Evolutionary conservation across 2,888 invertebrate species (phyloP).

Genomic region (Drosophila colorata): DNA sequence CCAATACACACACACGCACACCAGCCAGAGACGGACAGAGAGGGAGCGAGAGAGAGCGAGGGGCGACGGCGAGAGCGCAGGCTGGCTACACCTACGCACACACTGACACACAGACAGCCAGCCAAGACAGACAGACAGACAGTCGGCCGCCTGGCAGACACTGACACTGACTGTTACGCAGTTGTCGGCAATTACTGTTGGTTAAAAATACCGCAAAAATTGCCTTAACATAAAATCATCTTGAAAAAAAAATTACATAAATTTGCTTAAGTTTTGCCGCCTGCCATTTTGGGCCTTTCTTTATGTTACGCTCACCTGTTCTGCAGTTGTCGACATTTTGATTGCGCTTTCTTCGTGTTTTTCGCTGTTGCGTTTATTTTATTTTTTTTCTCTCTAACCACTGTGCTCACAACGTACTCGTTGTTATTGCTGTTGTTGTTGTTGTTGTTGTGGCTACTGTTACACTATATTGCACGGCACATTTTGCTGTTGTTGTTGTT

Average conservation of each 20-base stretch:
- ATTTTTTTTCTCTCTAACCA: constrained; percentile 5
- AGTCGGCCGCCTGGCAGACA: constrained; percentile 52
- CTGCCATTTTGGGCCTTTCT: constrained; percentile 23
- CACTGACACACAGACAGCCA: constrained; percentile 22
- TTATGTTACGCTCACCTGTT: constrained; percentile 64
- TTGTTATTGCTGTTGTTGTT: constrained; percentile 17
- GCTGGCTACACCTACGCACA: constrained; percentile 49
- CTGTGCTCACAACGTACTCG: constrained; percentile 43
- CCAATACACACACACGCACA: constrained; percentile 51
- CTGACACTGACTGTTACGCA: constrained; percentile 76
- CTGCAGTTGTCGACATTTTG: constrained; percentile 73
- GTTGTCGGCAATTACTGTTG: constrained; percentile 58
- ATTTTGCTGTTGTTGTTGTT: constrained; percentile 41
- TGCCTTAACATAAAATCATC: neutral
- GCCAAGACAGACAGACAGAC: constrained; percentile 26
- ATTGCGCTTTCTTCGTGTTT: constrained; percentile 41
- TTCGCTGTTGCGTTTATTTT: neutral
- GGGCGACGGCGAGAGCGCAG: constrained; percentile 2
- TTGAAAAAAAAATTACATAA: constrained; percentile 53
- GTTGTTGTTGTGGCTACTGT: constrained; percentile 16
- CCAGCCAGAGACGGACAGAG: neutral
- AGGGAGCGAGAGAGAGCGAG: neutral
- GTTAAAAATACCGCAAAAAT: constrained; percentile 60
- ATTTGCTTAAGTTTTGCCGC: constrained; percentile 27
- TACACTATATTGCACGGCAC: constrained; percentile 51